These are phyloP conservation scores for Indicator indicator DNA, from an alignment of 2,113 vertebrate species.

Conservation along the genomic window DNA sequence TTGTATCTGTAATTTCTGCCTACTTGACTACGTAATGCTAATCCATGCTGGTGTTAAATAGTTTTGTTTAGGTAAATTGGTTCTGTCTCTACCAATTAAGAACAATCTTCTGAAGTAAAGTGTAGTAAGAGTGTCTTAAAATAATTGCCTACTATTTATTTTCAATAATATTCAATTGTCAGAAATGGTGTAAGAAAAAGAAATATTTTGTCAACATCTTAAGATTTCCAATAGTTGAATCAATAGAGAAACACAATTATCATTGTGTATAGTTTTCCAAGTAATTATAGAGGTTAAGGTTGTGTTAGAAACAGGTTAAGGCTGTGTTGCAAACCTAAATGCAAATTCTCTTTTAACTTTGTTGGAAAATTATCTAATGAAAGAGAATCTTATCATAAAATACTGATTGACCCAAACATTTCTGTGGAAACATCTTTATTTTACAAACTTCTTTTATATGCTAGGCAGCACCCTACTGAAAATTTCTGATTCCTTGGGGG, in stretches of 20 bases:
- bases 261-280: not conserved
- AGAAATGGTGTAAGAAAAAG: conserved; percentile 17
- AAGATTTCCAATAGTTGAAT: conserved; percentile 20
- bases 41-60: conserved; percentile 22
- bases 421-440: not conserved
- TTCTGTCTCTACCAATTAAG: conserved; percentile 59
- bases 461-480: not conserved
- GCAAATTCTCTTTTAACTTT: not conserved
- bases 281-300: not conserved
- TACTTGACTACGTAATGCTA: not conserved
- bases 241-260: not conserved
- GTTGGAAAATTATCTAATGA: not conserved
- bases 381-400: not conserved
- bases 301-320: not conserved
- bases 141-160: conserved; percentile 64
- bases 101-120: conserved; percentile 49
- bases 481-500: not conserved
- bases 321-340: not conserved
- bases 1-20: not conserved
- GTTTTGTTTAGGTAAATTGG: conserved; percentile 45
- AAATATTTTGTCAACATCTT: not conserved
- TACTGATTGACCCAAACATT: not conserved
- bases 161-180: conserved; percentile 58
- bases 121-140: conserved; percentile 50
- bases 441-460: not conserved